Evolutionary conservation across 2,888 invertebrate genomes (phyloP).

Genomic region (Endotricha flammealis): DNA sequence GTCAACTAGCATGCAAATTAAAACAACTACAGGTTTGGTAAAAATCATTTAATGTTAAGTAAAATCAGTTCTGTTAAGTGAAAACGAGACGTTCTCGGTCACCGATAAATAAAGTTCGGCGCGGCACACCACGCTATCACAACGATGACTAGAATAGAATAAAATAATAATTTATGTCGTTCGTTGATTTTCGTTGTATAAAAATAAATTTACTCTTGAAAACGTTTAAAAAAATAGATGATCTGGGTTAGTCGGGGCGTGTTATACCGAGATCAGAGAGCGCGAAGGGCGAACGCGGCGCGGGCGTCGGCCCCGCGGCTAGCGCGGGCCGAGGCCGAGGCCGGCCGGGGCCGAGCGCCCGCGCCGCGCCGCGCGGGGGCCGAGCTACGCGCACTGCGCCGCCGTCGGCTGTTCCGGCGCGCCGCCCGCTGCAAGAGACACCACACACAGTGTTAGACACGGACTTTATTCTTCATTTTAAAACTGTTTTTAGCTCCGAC

Average conservation of each 20-base stretch:
- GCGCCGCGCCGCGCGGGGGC: constrained; percentile 33
- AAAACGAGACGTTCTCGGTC: constrained; percentile 65
- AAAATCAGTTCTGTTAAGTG: constrained; percentile 75
- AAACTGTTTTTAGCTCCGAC: constrained; percentile 40
- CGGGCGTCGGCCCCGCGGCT: constrained; percentile 42
- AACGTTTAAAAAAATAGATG: constrained; percentile 61
- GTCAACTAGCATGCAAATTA: constrained; percentile 62
- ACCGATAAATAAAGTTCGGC: constrained; percentile 42
- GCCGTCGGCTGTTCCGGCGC: constrained; percentile 76
- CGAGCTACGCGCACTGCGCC: constrained; percentile 77
- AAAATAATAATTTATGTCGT: constrained; percentile 44
- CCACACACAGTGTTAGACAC: constrained; percentile 77
- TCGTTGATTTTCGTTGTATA: constrained; percentile 42
- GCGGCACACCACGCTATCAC: constrained; percentile 53
- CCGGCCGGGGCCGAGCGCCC: constrained; percentile 27
- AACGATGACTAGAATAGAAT: constrained; percentile 58
- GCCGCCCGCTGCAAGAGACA: constrained; percentile 78
- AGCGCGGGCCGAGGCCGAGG: constrained; percentile 30
- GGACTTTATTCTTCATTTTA: constrained; percentile 58
- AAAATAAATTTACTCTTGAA: constrained; percentile 41
- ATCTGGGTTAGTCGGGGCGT: constrained; percentile 66
- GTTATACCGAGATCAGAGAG: constrained; percentile 76
- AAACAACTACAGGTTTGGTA: constrained; percentile 65
- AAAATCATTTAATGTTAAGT: constrained; percentile 71
- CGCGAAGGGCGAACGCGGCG: constrained; percentile 50